phyloP scores from a whole-genome alignment of 2,888 invertebrate genomes.

The Ischnura elegans region DNA sequence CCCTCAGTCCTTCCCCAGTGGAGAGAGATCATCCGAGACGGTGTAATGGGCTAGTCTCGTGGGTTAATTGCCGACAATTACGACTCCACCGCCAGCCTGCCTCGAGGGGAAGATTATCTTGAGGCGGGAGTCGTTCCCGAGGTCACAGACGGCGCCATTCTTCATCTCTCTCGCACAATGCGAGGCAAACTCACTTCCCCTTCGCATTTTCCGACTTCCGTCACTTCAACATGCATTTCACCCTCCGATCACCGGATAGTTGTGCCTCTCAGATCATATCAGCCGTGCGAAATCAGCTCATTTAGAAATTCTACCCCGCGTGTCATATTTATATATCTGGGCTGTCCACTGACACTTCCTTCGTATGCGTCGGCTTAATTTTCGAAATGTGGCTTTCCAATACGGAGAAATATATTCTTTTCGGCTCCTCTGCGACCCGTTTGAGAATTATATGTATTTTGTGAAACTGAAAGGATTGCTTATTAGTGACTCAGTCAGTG shows the following conservation, averaged over 20 bases:
- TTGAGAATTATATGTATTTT: no score
- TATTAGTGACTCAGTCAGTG: no score
- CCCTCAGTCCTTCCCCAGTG: neutral
- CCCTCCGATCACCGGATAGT: neutral
- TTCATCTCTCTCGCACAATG: neutral
- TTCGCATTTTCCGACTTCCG: neutral
- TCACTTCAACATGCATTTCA: neutral
- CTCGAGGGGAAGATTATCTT: slow-evolving; percentile 48
- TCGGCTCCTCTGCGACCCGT: no score
- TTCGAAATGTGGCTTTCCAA: neutral
- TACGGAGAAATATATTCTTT: no score
- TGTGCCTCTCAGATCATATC: neutral
- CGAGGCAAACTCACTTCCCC: neutral
- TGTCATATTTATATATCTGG: neutral
- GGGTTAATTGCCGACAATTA: slow-evolving; percentile 63
- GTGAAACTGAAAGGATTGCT: no score
- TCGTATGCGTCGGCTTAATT: neutral
- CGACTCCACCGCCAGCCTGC: slow-evolving; percentile 47
- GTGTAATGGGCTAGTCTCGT: slow-evolving; percentile 59
- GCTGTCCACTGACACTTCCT: neutral
- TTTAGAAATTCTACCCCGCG: neutral
- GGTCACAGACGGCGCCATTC: slow-evolving; percentile 42
- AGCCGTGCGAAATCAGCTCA: neutral
- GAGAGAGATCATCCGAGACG: slow-evolving; percentile 30
- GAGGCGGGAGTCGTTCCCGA: neutral